Conservation (phyloP, 2,797 vertebrate genomes). For the Alauda arvensis region DNA sequence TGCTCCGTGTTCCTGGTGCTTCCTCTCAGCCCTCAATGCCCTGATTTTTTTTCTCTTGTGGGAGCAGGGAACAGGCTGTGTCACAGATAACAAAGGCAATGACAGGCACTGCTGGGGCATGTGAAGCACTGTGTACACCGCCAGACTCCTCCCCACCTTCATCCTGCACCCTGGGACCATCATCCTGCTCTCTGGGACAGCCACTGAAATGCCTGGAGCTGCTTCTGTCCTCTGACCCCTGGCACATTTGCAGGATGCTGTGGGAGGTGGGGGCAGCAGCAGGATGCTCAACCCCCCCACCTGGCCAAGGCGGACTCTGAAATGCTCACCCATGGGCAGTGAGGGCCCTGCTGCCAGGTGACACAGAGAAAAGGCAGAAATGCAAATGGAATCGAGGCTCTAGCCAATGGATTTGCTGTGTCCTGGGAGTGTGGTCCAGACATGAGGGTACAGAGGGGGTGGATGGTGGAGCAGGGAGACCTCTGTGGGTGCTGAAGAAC, state of each 20-base stretch:
- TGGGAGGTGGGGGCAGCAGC: accelerated
- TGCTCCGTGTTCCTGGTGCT: not conserved
- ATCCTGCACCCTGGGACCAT: not conserved
- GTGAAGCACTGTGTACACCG: not conserved
- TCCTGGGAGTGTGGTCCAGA: not conserved
- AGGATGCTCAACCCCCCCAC: not conserved
- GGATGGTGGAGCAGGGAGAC: not conserved
- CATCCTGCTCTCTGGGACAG: not conserved
- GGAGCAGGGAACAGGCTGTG: not conserved
- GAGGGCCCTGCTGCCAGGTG: not conserved
- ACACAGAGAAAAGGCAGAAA: not conserved
- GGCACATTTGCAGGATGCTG: not conserved
- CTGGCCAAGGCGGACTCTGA: not conserved
- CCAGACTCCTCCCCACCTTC: not conserved
- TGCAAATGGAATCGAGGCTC: not conserved
- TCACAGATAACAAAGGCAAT: not conserved
- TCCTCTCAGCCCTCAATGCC: not conserved
- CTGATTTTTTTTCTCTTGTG: not conserved
- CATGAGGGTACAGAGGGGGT: not conserved
- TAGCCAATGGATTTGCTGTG: not conserved
- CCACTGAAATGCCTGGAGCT: accelerated
- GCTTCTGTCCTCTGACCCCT: not conserved
- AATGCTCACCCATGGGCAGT: not conserved
- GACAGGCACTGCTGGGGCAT: not conserved
- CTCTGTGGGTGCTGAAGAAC: not conserved